Evolutionary conservation across 23 tunicate genomes (phyloP).

Genomic region (Halocynthia roretzi): DNA sequence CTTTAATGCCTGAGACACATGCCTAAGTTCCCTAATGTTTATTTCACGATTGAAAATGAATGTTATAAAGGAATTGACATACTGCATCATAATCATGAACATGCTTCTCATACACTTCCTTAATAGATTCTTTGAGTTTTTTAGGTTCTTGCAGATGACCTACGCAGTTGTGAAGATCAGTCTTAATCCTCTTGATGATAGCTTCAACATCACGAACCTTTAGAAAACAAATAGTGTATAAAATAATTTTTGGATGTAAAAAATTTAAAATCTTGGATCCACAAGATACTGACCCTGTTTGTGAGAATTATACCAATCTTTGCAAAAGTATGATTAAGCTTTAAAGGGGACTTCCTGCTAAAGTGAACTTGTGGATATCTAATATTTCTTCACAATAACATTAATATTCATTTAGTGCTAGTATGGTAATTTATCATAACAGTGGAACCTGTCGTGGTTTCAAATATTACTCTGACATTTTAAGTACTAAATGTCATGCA

Average conservation of each 20-base stretch:
- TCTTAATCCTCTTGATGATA: conserved; percentile 73
- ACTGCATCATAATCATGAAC: conserved; percentile 82
- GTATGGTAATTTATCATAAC: too few relatives aligned
- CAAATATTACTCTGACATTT: too few relatives aligned
- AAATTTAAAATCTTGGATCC: background rate
- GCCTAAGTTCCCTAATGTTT: background rate
- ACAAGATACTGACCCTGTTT: too few relatives aligned
- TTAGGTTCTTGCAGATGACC: conserved; percentile 95
- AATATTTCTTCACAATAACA: too few relatives aligned
- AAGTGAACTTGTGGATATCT: too few relatives aligned
- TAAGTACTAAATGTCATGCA: too few relatives aligned
- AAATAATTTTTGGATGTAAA: too few relatives aligned
- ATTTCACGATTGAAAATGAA: background rate
- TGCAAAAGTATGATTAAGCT: too few relatives aligned
- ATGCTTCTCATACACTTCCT: conserved; percentile 66
- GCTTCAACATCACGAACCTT: conserved; percentile 97
- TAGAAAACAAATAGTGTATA: background rate
- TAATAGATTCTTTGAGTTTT: conserved; percentile 84
- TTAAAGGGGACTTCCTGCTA: too few relatives aligned
- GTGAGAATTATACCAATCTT: too few relatives aligned
- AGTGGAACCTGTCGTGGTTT: too few relatives aligned
- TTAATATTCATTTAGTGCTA: too few relatives aligned
- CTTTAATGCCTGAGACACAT: background rate
- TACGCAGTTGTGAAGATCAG: conserved; percentile 96
- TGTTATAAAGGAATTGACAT: background rate